Percentiles rank a stretch among this genome's conserved stretches.
Evolutionary conservation across 2,113 vertebrate genomes (phyloP).

Genomic region (Acanthochromis polyacanthus): DNA sequence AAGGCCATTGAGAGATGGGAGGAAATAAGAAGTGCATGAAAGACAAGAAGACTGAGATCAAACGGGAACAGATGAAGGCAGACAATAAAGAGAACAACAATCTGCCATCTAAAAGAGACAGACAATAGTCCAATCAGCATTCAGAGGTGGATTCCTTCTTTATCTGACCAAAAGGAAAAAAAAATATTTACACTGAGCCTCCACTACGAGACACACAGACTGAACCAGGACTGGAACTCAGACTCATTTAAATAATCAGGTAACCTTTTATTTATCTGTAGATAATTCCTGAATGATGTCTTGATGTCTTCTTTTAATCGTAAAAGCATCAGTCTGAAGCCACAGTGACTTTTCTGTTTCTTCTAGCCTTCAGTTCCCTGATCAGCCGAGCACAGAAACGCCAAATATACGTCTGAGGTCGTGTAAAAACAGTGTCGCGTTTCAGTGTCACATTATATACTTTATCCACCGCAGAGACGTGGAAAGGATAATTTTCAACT

Average conservation of each 20-base stretch:
- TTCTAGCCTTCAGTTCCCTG: too few species aligned
- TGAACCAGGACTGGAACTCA: neutral
- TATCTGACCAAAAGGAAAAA: constrained; percentile 22
- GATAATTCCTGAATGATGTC: neutral
- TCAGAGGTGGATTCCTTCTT: constrained; percentile 15
- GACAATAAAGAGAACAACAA: constrained; percentile 44
- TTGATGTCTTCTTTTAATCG: too few species aligned
- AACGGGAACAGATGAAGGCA: constrained; percentile 54
- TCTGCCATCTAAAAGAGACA: constrained; percentile 33
- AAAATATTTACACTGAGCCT: neutral
- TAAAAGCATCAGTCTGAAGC: too few species aligned
- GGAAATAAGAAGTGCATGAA: constrained; percentile 35
- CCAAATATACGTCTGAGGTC: too few species aligned
- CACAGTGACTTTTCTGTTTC: too few species aligned
- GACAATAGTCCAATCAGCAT: constrained; percentile 44
- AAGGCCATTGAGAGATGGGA: constrained; percentile 37
- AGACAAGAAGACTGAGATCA: constrained; percentile 57
- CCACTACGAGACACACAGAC: neutral
- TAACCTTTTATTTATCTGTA: neutral
- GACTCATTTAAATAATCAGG: too few species aligned
- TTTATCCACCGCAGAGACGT: too few species aligned
- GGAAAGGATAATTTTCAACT: too few species aligned
- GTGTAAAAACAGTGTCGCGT: too few species aligned
- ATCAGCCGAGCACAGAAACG: too few species aligned
- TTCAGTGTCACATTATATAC: too few species aligned